Conservation (phyloP, 2,113 vertebrate species). For the Microtus richardsoni region DNA sequence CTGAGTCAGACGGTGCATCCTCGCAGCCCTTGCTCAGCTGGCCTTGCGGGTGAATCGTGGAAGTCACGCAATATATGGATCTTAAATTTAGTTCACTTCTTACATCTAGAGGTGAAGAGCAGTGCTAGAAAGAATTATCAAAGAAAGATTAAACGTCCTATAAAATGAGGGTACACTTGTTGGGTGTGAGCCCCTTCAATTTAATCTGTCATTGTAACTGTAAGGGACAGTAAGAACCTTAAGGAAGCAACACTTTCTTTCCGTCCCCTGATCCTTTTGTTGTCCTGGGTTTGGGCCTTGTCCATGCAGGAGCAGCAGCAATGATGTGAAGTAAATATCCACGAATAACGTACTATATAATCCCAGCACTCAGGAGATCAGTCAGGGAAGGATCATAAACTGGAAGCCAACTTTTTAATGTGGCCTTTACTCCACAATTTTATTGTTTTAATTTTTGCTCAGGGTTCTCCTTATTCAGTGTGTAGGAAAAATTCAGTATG, state of each 20-base stretch:
- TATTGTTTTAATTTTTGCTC: slow-evolving; percentile 18
- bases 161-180: not conserved
- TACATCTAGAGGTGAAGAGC: not conserved
- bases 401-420: not conserved
- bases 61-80: not conserved
- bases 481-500: not conserved
- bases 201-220: slow-evolving; percentile 36
- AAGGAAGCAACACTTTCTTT: not conserved
- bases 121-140: not conserved
- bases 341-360: not conserved
- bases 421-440: not conserved
- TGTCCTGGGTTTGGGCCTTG: not conserved
- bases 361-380: not conserved
- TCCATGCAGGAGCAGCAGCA: not conserved
- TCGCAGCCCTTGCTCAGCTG: not conserved
- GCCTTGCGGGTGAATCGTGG: not conserved
- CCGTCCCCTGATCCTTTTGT: not conserved
- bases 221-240: not conserved
- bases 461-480: not conserved
- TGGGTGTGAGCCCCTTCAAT: not conserved
- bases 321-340: not conserved
- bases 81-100: slow-evolving; percentile 40
- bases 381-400: no score
- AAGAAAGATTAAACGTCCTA: not conserved
- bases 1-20: not conserved